A percentile compares a stretch with the other conserved stretches of the same genome.
Conservation (phyloP, 2,113 vertebrate genomes). For the Potamarius usumacintae region DNA sequence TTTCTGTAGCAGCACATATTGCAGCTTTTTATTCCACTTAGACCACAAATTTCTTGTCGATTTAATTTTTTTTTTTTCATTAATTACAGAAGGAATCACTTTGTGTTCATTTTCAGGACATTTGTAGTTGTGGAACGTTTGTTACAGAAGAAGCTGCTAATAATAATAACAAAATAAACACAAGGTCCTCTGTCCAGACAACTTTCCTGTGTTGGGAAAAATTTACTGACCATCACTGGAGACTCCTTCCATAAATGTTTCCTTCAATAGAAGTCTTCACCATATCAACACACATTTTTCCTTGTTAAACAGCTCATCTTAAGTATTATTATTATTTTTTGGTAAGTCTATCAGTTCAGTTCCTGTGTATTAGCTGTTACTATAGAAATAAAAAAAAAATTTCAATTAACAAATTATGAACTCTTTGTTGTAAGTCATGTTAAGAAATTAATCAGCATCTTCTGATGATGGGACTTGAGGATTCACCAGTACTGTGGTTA, state of each 20-base stretch:
- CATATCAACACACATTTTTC: background rate
- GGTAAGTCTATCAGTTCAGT: background rate
- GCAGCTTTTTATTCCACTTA: background rate
- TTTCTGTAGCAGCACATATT: no score
- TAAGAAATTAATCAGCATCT: background rate
- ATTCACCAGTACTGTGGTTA: background rate
- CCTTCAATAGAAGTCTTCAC: background rate
- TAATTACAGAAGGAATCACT: background rate
- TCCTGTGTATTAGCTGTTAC: background rate
- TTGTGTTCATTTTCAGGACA: background rate
- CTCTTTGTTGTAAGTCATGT: background rate
- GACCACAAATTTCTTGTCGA: background rate
- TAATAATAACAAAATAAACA: background rate
- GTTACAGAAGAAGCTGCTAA: background rate
- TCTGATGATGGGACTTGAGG: background rate
- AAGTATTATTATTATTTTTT: no score
- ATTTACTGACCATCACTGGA: background rate
- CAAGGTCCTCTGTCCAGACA: background rate
- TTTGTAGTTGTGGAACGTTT: no score
- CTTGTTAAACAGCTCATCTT: background rate
- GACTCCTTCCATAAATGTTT: background rate
- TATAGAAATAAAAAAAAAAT: background rate
- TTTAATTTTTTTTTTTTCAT: background rate
- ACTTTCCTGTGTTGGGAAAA: no score
- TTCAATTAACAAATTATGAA: background rate